These are phyloP conservation scores for Chlamydotis undulata DNA, from an alignment of 2,113 vertebrate species.

Conservation along the genomic window DNA sequence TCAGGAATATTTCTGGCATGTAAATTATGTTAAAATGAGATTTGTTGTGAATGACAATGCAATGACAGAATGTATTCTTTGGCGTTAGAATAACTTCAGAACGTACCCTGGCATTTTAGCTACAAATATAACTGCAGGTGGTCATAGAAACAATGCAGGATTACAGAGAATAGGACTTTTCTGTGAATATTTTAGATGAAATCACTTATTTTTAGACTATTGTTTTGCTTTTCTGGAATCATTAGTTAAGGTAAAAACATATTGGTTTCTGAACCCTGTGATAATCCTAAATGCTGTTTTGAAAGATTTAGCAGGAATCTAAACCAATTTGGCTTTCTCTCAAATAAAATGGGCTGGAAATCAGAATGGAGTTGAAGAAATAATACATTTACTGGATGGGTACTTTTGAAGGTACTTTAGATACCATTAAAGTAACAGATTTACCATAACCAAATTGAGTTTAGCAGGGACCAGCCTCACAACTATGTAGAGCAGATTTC, in stretches of 20 bases:
- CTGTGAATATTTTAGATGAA: not conserved
- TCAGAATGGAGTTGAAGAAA: not conserved
- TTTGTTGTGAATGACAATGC: not conserved
- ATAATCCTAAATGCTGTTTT: not conserved
- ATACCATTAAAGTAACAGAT: not conserved
- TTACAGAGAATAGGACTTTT: not conserved
- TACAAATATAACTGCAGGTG: not conserved
- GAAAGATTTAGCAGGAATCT: not conserved
- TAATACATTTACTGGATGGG: not conserved
- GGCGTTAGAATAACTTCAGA: slow-evolving; percentile 1
- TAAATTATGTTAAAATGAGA: not conserved
- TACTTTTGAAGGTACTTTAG: not conserved
- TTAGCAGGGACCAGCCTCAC: not conserved
- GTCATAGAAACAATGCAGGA: slow-evolving; percentile 13
- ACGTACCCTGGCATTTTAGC: slow-evolving; percentile 14
- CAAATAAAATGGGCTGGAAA: not conserved
- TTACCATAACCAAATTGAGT: not conserved
- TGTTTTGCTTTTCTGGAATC: not conserved
- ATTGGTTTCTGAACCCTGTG: not conserved
- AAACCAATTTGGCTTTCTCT: not conserved
- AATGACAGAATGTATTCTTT: slow-evolving; percentile 12
- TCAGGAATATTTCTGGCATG: not conserved
- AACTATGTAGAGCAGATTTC: not conserved
- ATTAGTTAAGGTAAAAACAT: slow-evolving; percentile 7
- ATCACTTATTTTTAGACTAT: not conserved